Conservation (phyloP, 2,113 vertebrate genomes). For the Lepidothrix coronata region DNA sequence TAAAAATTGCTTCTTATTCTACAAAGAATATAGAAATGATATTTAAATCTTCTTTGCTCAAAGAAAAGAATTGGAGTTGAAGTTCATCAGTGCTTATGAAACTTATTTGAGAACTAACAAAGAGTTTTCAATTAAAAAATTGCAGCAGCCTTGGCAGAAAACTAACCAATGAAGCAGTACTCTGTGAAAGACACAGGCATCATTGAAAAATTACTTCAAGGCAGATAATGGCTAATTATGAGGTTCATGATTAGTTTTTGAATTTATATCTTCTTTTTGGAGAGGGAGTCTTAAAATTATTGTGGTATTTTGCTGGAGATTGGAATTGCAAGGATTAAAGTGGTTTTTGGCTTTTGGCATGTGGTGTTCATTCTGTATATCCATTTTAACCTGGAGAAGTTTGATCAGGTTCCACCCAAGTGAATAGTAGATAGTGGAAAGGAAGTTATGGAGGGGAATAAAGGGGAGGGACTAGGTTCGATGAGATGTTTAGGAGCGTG, state of each 20-base stretch:
- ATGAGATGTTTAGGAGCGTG: not conserved
- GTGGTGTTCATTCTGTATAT: not conserved
- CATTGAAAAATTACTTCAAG: not conserved
- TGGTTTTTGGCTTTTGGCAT: not conserved
- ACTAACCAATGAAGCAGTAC: not conserved
- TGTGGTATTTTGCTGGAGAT: not conserved
- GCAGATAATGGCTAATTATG: not conserved
- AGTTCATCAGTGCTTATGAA: not conserved
- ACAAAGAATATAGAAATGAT: not conserved
- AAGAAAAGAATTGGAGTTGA: not conserved
- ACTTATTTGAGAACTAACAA: not conserved
- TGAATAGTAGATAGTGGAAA: not conserved
- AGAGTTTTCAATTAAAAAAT: not conserved
- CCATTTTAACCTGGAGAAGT: not conserved
- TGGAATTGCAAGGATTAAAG: not conserved
- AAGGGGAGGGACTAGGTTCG: not conserved
- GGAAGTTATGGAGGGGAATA: not conserved
- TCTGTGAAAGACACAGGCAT: not conserved
- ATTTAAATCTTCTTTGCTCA: conserved; percentile 2
- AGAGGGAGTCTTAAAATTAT: not conserved
- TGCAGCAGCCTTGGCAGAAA: not conserved
- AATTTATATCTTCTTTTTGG: not conserved
- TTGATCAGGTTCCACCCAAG: not conserved
- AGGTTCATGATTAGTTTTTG: not conserved
- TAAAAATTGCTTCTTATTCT: not conserved